Evolutionary conservation across 2,888 invertebrate species (phyloP), one percentile per base, ranked within the genome.

Genomic region (Lottia gigantea): DNA sequence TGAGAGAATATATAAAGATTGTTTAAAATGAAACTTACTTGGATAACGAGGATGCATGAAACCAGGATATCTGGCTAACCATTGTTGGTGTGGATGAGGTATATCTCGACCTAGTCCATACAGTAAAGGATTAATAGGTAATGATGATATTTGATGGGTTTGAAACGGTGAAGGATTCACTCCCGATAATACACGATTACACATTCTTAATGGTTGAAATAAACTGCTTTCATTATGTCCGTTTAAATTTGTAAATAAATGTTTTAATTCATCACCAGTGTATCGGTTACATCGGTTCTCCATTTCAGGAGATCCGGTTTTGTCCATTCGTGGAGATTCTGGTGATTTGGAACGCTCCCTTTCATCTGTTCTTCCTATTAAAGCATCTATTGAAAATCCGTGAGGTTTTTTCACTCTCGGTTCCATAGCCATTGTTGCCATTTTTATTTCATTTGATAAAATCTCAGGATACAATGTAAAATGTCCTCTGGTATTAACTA

Each of bases 1-100:
- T 31, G 6, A 6, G 31, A 31, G 31, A 6, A 31, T 31, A 31
- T 31, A 3, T 31, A 31, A 31, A 40, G 11, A 40, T 40, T 40
- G 40, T 40, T 40, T 40, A 11, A 40, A 55, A 55, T 0, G 8
- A 19, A 62, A 73, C 75, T 75, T 64, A 75, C 75, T 64, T 23
- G 73, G 75, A 61, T 75, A 75, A 64, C 75, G 61, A n/a, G 70
- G 67, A 64, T 75, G 75, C 40, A 75, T 70, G 72, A 75, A 71
- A 8, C 75, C 73, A 7, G 75, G 73, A 67, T 75, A 75, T 25
- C 75, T 55, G 16, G 75, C 70, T 23, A 55, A 14, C 15, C 70
- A 55, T 8, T 67, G 26, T 45, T 66, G 67, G 55, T 70, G 73
- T 23, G 55, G 55, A 63, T 66, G 73, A 23, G 72, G 62, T 46